These are phyloP conservation scores for Rafetus swinhoei DNA, from an alignment of 2,113 vertebrate species.

Conservation along the genomic window DNA sequence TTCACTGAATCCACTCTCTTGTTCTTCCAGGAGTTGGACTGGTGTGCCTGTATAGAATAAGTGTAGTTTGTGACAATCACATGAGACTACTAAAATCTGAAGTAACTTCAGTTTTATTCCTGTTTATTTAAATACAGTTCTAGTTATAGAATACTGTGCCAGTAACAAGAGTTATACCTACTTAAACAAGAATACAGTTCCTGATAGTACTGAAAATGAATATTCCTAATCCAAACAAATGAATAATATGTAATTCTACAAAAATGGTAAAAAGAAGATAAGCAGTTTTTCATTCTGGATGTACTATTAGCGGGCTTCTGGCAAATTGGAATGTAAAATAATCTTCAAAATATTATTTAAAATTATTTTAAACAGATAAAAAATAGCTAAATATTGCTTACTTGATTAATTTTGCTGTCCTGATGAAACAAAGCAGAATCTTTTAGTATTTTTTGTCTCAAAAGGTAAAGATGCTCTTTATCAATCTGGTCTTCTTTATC, in stretches of 20 bases:
- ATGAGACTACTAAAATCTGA: not conserved
- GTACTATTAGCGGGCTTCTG: not conserved
- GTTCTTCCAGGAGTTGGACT: slow-evolving; percentile 45
- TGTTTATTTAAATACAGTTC: not conserved
- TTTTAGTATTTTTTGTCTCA: slow-evolving; percentile 44
- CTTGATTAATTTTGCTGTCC: slow-evolving; percentile 63
- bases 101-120: not conserved
- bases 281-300: no score
- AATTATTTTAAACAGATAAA: not conserved
- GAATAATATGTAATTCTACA: not conserved
- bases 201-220: fast-evolving
- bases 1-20: slow-evolving; percentile 31
- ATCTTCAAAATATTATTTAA: not conserved
- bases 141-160: not conserved
- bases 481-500: slow-evolving; percentile 44
- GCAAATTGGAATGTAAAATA: not conserved
- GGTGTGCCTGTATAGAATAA: slow-evolving; percentile 59
- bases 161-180: not conserved
- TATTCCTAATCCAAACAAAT: not conserved
- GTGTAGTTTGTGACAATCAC: slow-evolving; percentile 10
- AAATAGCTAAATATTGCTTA: slow-evolving; percentile 56
- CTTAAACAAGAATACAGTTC: not conserved
- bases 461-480: slow-evolving; percentile 56
- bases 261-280: not conserved
- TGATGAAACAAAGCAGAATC: slow-evolving; percentile 40